A percentile compares a stretch with the other conserved stretches of the same genome.
These are phyloP conservation scores for Amphipyra berbera DNA, from an alignment of 2,888 invertebrate species.

Conservation along the genomic window DNA sequence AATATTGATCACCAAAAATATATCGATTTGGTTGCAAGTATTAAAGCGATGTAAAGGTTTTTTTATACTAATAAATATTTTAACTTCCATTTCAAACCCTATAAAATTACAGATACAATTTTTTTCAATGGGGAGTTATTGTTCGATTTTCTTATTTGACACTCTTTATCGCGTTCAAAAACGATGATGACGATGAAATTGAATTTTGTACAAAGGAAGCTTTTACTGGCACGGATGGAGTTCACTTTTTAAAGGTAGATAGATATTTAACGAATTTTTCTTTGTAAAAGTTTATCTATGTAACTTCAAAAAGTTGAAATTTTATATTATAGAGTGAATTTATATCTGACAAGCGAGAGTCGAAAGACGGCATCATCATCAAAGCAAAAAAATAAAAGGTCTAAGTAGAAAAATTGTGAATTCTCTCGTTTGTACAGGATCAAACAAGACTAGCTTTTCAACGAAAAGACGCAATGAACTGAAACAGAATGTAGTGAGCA, in stretches of 20 bases:
- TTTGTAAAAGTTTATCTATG: neutral
- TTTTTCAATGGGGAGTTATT: neutral
- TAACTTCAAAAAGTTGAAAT: neutral
- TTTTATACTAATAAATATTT: neutral
- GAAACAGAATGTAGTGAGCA: constrained; percentile 32
- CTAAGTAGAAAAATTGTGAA: constrained; percentile 9
- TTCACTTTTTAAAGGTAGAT: neutral
- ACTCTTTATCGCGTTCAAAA: constrained; percentile 13
- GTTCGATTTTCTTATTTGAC: constrained; percentile 12
- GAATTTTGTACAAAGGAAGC: constrained; percentile 29
- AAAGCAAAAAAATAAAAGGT: constrained; percentile 10
- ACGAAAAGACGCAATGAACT: constrained; percentile 43
- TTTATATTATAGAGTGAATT: neutral
- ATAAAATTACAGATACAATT: neutral
- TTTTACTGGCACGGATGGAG: neutral
- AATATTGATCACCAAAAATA: neutral
- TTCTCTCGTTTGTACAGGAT: constrained; percentile 24
- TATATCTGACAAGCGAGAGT: neutral
- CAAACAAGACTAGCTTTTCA: constrained; percentile 44
- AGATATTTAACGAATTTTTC: neutral
- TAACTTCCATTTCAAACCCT: constrained; percentile 1
- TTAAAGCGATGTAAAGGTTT: neutral
- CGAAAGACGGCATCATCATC: neutral
- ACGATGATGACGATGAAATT: constrained; percentile 24
- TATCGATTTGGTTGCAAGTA: neutral